Conservation (phyloP, 2,797 vertebrate genomes). For the Parauchenoglanis ngamensis region DNA sequence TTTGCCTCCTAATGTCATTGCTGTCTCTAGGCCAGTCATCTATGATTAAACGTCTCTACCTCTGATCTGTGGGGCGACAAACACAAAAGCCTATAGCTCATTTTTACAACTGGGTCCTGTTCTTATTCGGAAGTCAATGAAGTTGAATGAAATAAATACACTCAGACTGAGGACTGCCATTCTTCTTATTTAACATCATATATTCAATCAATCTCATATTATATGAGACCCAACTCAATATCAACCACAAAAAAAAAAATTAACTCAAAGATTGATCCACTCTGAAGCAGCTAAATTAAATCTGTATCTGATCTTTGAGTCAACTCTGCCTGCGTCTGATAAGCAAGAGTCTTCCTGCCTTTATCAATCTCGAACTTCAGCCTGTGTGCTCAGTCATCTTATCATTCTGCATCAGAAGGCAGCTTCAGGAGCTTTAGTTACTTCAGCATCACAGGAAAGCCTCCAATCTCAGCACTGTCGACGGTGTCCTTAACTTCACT, state of each 20-base stretch:
- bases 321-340: conserved; percentile 36
- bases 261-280: conserved; percentile 44
- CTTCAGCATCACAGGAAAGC: conserved; percentile 39
- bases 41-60: conserved; percentile 11
- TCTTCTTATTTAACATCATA: conserved; percentile 36
- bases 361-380: conserved; percentile 42
- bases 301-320: conserved; percentile 26
- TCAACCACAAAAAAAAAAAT: conserved; percentile 44
- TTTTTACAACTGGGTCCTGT: conserved; percentile 16
- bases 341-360: conserved; percentile 44
- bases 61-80: conserved; percentile 5
- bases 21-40: conserved; percentile 8
- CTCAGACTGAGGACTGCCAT: conserved; percentile 6
- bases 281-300: conserved; percentile 42
- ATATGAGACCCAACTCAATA: conserved; percentile 39
- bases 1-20: conserved; percentile 6
- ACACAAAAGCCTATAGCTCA: conserved; percentile 21
- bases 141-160: conserved; percentile 38
- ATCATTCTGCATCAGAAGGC: conserved; percentile 35
- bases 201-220: conserved; percentile 44
- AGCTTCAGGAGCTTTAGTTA: conserved; percentile 39
- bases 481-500: conserved; percentile 48
- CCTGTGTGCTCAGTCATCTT: conserved; percentile 45
- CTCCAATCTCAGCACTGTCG: conserved; percentile 32
- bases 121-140: conserved; percentile 32